Conservation (phyloP, 2,797 vertebrate species). For the Betta splendens region DNA sequence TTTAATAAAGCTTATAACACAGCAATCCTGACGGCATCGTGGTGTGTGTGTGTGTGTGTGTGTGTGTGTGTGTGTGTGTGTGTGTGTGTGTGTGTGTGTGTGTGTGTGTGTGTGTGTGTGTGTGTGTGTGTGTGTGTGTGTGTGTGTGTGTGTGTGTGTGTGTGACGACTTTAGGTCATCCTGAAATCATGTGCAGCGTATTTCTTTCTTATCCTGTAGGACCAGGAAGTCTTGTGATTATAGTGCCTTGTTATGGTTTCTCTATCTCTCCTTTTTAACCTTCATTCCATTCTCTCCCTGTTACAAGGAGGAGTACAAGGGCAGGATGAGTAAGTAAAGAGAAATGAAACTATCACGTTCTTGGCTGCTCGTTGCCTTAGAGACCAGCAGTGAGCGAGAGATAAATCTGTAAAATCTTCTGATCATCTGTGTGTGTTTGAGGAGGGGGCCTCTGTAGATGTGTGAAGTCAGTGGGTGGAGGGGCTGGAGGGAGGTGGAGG, state of each 20-base stretch:
- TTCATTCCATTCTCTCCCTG: background rate
- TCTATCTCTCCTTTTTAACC: background rate
- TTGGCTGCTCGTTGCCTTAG: conserved; percentile 62
- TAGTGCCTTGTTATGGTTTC: conserved; percentile 29
- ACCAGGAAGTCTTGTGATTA: conserved; percentile 64
- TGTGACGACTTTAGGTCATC: conserved; percentile 35
- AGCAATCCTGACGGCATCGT: background rate
- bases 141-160: conserved; percentile 2
- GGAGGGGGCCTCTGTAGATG: conserved; percentile 38
- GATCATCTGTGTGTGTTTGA: conserved; percentile 46
- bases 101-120: conserved; percentile 2
- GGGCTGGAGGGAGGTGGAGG: background rate
- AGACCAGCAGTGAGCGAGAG: conserved; percentile 53
- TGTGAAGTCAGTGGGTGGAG: conserved; percentile 14
- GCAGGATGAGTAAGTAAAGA: conserved; percentile 33
- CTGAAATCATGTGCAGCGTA: conserved; percentile 60
- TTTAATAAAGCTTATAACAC: conserved; percentile 3
- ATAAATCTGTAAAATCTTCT: conserved; percentile 62
- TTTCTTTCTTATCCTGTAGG: conserved; percentile 52
- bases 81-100: conserved; percentile 2
- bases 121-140: conserved; percentile 2
- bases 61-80: conserved; percentile 2
- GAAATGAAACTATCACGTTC: conserved; percentile 41
- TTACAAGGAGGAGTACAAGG: conserved; percentile 31
- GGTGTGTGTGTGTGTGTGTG: conserved; percentile 1